A percentile compares a stretch with the other conserved stretches of the same genome.
These are phyloP conservation scores for Hemiscyllium ocellatum DNA, from an alignment of 2,113 vertebrate species.

Conservation along the genomic window DNA sequence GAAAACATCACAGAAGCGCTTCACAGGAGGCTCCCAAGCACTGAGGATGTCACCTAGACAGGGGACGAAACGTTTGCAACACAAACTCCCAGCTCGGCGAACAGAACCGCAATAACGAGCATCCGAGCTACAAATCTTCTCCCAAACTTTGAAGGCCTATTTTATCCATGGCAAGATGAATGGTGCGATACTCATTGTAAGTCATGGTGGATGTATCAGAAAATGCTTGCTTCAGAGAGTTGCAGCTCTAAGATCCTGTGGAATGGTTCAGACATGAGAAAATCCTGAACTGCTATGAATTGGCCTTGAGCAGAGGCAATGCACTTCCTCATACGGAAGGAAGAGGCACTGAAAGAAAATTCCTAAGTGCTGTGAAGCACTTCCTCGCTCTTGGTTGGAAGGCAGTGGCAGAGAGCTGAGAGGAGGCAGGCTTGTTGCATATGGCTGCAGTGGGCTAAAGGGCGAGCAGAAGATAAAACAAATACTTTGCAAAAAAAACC, in stretches of 20 bases:
- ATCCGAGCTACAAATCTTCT: no score
- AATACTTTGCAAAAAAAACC: neutral
- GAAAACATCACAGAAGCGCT: no score
- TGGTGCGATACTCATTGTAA: neutral
- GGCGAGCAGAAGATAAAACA: neutral
- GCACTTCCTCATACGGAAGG: neutral
- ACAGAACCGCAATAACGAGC: no score
- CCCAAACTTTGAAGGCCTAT: no score
- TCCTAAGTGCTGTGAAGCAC: neutral
- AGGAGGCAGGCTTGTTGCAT: neutral
- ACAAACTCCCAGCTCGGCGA: no score
- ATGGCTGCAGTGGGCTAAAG: neutral
- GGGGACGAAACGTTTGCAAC: no score
- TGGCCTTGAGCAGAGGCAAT: neutral
- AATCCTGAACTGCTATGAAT: neutral
- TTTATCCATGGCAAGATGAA: neutral
- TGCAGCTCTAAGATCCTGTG: neutral
- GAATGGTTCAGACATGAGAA: neutral
- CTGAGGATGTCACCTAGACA: no score
- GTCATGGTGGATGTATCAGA: no score
- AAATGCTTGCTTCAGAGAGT: neutral
- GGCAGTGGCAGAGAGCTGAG: neutral
- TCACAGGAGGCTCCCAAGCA: no score
- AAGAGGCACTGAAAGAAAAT: neutral
- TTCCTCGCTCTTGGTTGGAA: neutral